Evolutionary conservation across 2,888 invertebrate species (phyloP), one percentile per base, ranked within the genome.

Genomic region (Eudemis profundana): DNA sequence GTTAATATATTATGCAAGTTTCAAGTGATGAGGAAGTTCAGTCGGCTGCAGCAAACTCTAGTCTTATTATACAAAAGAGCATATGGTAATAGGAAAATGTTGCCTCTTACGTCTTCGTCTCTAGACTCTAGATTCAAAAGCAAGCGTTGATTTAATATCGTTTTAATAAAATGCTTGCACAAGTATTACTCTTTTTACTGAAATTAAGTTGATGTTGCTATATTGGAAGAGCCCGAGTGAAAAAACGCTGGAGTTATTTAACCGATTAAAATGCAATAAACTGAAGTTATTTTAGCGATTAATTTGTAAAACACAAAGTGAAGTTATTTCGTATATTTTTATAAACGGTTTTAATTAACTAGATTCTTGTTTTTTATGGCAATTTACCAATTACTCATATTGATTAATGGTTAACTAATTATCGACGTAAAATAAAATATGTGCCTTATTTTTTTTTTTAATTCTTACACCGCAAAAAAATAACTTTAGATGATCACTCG

Each of bases 1-100:
- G 27, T 42, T 15, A 17, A 60, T 17, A 50, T 15, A 17, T 50
- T 17, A 50, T 29, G 17, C 27, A 61, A 50, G 61, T 50, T 50
- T 29, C 10, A 61, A 40, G 40, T 50, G 21, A 61, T 33, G 12
- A 33, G 29, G 14, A 51, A 51, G 19, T 61, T 42, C 19, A n/a
- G 19, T 19, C 19, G 40, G n/a, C 50, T 29, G 40, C 42, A 56
- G 17, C 17, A 17, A 44, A 44, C 19, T 53, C 7, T n/a, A 4
- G 27, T 4, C 12, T n/a, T 12, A 15, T 8, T 50, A 29, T 8
- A 44, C n/a, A 44, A 12, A 29, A 56, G 12, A n/a, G 4, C 4
- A 2, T 27, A 17, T 15, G 7, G 40, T 38, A n/a, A 3, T 12
- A 42, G 3, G 4, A 17, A 4, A 2, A 23, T 10, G 14, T 12